phyloP scores from a whole-genome alignment of 2,797 vertebrate species.

The Pipistrellus nathusii region DNA sequence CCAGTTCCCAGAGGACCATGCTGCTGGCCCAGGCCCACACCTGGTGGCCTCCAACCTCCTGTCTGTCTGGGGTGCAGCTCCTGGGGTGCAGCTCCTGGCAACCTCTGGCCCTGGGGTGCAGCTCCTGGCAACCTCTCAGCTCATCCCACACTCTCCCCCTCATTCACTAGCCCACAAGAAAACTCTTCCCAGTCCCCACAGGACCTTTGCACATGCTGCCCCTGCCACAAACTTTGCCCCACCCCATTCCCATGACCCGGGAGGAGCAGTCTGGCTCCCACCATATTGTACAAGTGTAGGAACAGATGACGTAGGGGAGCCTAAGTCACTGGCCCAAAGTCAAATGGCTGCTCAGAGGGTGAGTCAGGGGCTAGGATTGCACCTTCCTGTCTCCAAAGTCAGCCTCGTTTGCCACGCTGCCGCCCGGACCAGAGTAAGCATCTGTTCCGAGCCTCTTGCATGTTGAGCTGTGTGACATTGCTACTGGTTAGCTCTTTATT shows the following conservation, averaged over 20 bases:
- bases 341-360: not conserved
- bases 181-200: not conserved
- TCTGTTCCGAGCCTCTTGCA: not conserved
- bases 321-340: not conserved
- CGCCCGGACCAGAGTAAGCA: no score
- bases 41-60: not conserved
- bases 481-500: not conserved
- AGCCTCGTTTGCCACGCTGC: rapidly evolving
- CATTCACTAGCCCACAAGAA: not conserved
- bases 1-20: not conserved
- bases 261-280: not conserved
- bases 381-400: not conserved
- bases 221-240: not conserved
- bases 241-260: not conserved
- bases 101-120: rapidly evolving
- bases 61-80: rapidly evolving
- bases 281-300: not conserved
- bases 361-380: not conserved
- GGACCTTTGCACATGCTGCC: not conserved
- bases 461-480: not conserved
- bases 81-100: not conserved
- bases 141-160: rapidly evolving
- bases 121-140: not conserved
- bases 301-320: not conserved
- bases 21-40: not conserved